Evolutionary conservation across 2,113 vertebrate species (phyloP).

Genomic region (Catharus minimus): DNA sequence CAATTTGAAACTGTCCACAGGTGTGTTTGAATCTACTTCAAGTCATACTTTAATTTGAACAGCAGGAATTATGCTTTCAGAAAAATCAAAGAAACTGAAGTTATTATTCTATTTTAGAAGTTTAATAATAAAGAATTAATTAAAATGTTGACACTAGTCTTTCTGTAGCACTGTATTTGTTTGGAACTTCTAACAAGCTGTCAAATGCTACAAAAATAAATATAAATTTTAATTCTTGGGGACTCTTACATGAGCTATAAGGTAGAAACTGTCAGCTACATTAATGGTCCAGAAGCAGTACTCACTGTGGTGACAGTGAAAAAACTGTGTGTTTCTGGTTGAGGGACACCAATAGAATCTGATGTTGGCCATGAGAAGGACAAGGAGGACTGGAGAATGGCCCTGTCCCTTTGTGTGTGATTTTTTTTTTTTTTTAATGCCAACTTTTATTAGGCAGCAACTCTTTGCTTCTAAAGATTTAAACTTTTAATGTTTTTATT

Average conservation of each 20-base stretch:
- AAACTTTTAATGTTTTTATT: not conserved
- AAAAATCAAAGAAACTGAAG: not conserved
- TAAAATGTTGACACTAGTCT: not conserved
- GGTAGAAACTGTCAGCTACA: not conserved
- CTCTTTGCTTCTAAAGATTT: not conserved
- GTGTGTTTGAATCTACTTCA: not conserved
- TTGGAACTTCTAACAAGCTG: not conserved
- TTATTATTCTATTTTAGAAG: not conserved
- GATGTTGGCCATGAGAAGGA: not conserved
- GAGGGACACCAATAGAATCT: not conserved
- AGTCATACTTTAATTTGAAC: not conserved
- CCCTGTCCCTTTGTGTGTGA: not conserved
- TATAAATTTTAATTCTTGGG: not conserved
- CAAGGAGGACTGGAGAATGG: not conserved
- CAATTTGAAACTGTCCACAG: not conserved
- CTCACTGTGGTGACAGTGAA: not conserved
- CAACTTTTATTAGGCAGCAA: not conserved
- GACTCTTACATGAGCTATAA: not conserved
- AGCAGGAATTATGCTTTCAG: not conserved
- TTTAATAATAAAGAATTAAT: not conserved
- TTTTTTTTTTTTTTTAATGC: not conserved
- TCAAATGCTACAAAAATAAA: not conserved
- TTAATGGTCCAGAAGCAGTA: not conserved
- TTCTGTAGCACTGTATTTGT: not conserved
- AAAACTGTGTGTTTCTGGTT: not conserved